Percentiles rank a stretch among this genome's conserved stretches.
These are phyloP conservation scores for Cordilura impudica DNA, from an alignment of 2,888 invertebrate species.

Conservation along the genomic window DNA sequence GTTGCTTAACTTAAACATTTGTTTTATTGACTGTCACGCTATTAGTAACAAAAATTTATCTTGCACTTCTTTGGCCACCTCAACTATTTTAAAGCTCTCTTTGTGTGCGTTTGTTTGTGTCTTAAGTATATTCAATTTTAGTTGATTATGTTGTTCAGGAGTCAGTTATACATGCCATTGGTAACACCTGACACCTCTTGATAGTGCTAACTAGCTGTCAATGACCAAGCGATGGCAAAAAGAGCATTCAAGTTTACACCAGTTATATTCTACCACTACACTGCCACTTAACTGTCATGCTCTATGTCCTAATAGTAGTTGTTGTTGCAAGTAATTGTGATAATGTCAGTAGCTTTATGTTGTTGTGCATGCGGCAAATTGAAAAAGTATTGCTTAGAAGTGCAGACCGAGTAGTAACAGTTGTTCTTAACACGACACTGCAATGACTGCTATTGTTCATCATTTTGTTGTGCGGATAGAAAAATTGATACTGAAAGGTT, in stretches of 20 bases:
- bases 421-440: slow-evolving; percentile 26
- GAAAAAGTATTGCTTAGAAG: slow-evolving; percentile 23
- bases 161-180: slow-evolving; percentile 60
- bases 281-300: slow-evolving; percentile 60
- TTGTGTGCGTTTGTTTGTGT: neutral
- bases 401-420: slow-evolving; percentile 42
- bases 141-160: slow-evolving; percentile 44
- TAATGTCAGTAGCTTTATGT: slow-evolving; percentile 30
- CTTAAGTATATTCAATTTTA: slow-evolving; percentile 6
- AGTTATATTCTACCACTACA: slow-evolving; percentile 53
- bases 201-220: slow-evolving; percentile 62
- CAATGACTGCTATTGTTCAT: slow-evolving; percentile 1
- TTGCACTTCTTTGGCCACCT: too few relatives aligned
- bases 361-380: neutral
- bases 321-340: slow-evolving; percentile 10
- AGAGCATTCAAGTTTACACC: slow-evolving; percentile 58
- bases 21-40: too few relatives aligned
- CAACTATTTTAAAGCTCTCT: too few relatives aligned
- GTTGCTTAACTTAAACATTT: too few relatives aligned
- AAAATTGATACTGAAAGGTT: too few relatives aligned
- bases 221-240: slow-evolving; percentile 58
- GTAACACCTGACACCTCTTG: slow-evolving; percentile 61
- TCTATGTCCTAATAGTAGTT: slow-evolving; percentile 29
- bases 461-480: too few relatives aligned
- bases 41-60: too few relatives aligned